Evolutionary conservation across 2,797 vertebrate genomes (phyloP).

Genomic region (Tamandua tetradactyla): DNA sequence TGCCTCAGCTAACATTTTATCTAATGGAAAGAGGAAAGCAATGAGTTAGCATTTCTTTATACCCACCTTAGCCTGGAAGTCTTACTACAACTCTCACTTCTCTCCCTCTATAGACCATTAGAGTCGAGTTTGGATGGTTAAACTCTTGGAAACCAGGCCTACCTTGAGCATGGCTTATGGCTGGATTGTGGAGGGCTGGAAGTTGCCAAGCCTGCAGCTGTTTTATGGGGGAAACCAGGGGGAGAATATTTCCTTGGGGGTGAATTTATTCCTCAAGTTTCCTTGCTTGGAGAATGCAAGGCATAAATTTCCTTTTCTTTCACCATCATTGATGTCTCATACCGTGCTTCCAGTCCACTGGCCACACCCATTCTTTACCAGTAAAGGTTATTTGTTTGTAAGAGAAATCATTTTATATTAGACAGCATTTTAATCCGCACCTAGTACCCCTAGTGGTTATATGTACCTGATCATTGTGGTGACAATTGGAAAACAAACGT

Average conservation of each 20-base stretch:
- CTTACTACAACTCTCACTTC: background rate
- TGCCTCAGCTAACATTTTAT: background rate
- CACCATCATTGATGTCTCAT: background rate
- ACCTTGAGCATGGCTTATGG: background rate
- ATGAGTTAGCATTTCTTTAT: background rate
- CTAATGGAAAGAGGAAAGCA: background rate
- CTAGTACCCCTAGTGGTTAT: background rate
- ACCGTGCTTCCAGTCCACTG: background rate
- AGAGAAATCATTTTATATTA: background rate
- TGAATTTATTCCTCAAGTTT: background rate
- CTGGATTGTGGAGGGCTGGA: background rate
- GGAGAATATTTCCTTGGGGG: background rate
- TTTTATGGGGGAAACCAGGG: slow-evolving; percentile 24
- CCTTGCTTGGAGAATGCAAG: background rate
- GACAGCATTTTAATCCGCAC: background rate
- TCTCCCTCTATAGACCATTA: background rate
- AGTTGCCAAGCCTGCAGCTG: background rate
- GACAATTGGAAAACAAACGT: background rate
- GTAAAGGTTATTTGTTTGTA: background rate
- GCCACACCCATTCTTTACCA: slow-evolving; percentile 1
- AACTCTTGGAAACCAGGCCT: background rate
- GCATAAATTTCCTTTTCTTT: background rate
- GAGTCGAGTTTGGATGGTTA: background rate
- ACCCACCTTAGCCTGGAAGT: background rate
- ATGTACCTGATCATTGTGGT: background rate